Evolutionary conservation across 2,113 vertebrate species (phyloP).

Genomic region (Carollia perspicillata): DNA sequence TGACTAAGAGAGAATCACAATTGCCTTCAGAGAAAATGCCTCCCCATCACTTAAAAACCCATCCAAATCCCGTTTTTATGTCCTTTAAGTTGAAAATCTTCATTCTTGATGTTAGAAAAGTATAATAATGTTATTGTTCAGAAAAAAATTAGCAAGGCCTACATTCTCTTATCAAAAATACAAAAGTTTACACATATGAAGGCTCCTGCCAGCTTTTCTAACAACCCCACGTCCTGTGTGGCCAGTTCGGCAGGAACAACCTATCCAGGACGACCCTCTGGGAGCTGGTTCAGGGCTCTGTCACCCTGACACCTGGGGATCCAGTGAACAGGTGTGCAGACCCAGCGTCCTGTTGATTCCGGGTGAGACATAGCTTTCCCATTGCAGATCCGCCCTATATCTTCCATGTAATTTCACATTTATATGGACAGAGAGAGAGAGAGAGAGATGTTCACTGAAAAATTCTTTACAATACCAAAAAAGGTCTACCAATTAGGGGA

Average conservation of each 20-base stretch:
- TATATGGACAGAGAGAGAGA: neutral
- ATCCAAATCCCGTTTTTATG: neutral
- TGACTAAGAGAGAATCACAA: neutral
- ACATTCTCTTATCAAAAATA: neutral
- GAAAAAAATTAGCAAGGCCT: neutral
- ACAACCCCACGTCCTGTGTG: neutral
- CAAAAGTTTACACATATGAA: neutral
- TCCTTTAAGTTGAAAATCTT: conserved; percentile 32
- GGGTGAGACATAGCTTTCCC: neutral
- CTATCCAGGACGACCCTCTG: neutral
- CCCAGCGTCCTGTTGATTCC: neutral
- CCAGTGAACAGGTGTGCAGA: neutral
- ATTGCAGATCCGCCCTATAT: neutral
- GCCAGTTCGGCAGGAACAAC: neutral
- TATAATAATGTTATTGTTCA: neutral
- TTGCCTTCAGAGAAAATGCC: neutral
- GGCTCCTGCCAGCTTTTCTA: neutral
- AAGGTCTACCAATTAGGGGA: neutral
- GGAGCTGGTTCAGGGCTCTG: neutral
- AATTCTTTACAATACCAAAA: neutral
- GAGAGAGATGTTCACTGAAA: neutral
- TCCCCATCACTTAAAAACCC: neutral
- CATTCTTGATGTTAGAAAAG: neutral
- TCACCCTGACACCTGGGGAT: neutral
- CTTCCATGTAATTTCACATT: neutral